Evolutionary conservation across 2,113 vertebrate genomes (phyloP).

Genomic region (Scalopus aquaticus): DNA sequence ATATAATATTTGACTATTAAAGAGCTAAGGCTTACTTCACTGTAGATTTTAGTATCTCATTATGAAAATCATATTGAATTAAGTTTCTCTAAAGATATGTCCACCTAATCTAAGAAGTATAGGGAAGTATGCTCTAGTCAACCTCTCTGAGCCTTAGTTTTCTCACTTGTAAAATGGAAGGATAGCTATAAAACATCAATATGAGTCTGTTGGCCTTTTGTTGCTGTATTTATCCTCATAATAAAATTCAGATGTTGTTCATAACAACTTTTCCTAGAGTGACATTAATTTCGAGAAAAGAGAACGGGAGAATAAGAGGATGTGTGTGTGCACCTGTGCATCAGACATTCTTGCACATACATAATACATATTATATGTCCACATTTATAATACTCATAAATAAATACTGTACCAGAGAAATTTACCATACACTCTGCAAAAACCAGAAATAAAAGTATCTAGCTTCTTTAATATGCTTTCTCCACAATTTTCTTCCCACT

Average conservation of each 20-base stretch:
- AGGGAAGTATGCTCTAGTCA: not conserved
- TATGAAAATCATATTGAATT: constrained; percentile 18
- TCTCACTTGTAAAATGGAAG: constrained; percentile 10
- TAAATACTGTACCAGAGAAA: not conserved
- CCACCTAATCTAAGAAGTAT: not conserved
- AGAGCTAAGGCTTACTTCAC: constrained; percentile 30
- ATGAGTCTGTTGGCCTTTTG: not conserved
- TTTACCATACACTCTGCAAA: not conserved
- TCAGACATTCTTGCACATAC: not conserved
- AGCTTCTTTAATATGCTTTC: not conserved
- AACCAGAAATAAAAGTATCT: not conserved
- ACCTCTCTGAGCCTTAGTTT: not conserved
- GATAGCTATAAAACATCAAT: not conserved
- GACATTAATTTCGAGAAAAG: not conserved
- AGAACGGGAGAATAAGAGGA: not conserved
- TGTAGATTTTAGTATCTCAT: constrained; percentile 11
- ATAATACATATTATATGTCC: not conserved
- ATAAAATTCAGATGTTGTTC: constrained; percentile 38
- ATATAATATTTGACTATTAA: not conserved
- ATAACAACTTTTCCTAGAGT: not conserved
- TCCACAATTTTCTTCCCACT: not conserved
- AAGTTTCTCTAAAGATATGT: not conserved
- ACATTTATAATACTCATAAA: constrained; percentile 7
- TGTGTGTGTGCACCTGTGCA: not conserved
- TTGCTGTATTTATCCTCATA: not conserved